phyloP scores from a whole-genome alignment of 2,797 vertebrate species.

The Lutjanus campechanus region DNA sequence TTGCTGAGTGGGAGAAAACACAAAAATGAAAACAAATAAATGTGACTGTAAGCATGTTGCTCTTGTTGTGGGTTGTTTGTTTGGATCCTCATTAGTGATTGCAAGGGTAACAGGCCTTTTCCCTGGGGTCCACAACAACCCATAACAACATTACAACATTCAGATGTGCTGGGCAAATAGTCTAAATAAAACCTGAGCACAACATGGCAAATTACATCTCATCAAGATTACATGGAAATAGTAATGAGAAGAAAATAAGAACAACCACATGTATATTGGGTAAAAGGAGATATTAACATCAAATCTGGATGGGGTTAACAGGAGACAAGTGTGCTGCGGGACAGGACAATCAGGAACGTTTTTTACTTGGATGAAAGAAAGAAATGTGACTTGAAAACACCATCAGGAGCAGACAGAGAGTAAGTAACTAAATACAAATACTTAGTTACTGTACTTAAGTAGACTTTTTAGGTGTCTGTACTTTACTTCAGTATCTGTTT shows the following conservation, averaged over 20 bases:
- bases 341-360: constrained; percentile 29
- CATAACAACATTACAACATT: constrained; percentile 27
- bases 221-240: constrained; percentile 15
- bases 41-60: constrained; percentile 1
- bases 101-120: not conserved
- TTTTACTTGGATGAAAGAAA: constrained; percentile 26
- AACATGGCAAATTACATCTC: constrained; percentile 17
- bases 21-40: constrained; percentile 50
- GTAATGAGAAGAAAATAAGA: not conserved
- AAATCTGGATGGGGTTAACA: constrained; percentile 13
- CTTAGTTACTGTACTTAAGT: too few species aligned
- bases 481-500: too few species aligned
- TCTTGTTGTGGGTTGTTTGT: constrained; percentile 53
- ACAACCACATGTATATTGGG: not conserved
- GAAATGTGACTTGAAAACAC: constrained; percentile 62
- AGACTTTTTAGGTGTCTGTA: too few species aligned
- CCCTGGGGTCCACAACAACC: constrained; percentile 25
- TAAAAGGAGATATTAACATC: not conserved
- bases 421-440: too few species aligned
- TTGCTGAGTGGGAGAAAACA: constrained; percentile 32
- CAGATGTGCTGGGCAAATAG: constrained; percentile 37
- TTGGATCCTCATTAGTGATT: constrained; percentile 40
- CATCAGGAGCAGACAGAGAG: constrained; percentile 25
- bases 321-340: constrained; percentile 56
- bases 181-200: constrained; percentile 11